Percentiles rank a stretch among this genome's conserved stretches.
phyloP scores from a whole-genome alignment of 2,888 invertebrate species.

The Phyllotreta striolata region DNA sequence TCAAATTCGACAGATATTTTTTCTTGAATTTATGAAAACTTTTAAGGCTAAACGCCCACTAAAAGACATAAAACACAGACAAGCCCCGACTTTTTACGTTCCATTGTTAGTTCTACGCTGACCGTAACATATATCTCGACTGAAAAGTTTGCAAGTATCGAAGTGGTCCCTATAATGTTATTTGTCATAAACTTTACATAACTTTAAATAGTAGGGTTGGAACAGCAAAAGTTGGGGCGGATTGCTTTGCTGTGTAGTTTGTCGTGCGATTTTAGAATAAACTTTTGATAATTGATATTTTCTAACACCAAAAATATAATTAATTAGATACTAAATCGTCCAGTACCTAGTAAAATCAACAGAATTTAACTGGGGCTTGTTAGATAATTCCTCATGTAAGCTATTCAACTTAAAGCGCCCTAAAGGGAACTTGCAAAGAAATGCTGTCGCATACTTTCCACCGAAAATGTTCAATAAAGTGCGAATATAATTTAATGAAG shows the following conservation, averaged over 20 bases:
- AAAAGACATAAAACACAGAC: constrained; percentile 48
- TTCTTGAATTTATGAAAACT: constrained; percentile 51
- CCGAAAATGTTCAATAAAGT: constrained; percentile 49
- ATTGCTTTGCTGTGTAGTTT: constrained; percentile 31
- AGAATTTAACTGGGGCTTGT: neutral
- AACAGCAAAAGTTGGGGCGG: constrained; percentile 33
- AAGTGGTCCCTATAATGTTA: constrained; percentile 44
- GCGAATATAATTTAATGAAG: constrained; percentile 45
- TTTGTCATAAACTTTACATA: constrained; percentile 47
- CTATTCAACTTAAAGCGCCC: constrained; percentile 6
- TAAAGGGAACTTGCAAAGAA: constrained; percentile 18
- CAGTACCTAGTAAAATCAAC: neutral
- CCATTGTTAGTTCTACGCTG: constrained; percentile 49
- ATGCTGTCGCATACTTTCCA: constrained; percentile 43
- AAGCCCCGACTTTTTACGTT: constrained; percentile 33
- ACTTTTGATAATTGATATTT: constrained; percentile 7
- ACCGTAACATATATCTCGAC: constrained; percentile 51
- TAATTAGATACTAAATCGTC: neutral
- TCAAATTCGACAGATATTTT: constrained; percentile 44
- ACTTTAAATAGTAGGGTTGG: constrained; percentile 42
- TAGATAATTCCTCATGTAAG: constrained; percentile 14
- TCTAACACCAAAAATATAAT: constrained; percentile 23
- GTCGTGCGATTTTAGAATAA: no score
- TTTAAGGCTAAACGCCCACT: constrained; percentile 46
- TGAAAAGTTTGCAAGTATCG: constrained; percentile 44